A percentile compares a stretch with the other conserved stretches of the same genome.
Evolutionary conservation across 2,888 invertebrate species (phyloP).

Genomic region (Esperia sulphurella): DNA sequence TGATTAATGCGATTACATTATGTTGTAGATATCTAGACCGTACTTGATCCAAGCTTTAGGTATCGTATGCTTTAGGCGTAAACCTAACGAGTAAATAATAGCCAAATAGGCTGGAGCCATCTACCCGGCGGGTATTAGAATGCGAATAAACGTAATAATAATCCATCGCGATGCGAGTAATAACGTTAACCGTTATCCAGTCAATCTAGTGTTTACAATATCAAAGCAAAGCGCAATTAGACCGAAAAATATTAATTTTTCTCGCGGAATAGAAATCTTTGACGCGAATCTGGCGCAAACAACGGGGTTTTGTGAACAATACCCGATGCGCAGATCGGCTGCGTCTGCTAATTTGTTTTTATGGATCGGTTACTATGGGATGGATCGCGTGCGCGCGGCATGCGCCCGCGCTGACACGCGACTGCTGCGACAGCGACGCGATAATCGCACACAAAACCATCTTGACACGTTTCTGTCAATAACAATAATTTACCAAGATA

Average conservation of each 20-base stretch:
- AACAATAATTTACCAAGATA: neutral
- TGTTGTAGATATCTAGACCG: too few species aligned
- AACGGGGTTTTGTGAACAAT: constrained; percentile 38
- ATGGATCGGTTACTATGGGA: constrained; percentile 11
- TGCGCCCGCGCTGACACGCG: neutral
- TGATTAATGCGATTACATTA: too few species aligned
- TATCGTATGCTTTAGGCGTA: constrained; percentile 20
- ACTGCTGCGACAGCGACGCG: neutral
- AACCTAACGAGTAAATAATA: constrained; percentile 33
- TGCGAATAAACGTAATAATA: constrained; percentile 19
- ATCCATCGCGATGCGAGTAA: constrained; percentile 22
- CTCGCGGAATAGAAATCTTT: constrained; percentile 25
- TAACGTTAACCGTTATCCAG: constrained; percentile 10
- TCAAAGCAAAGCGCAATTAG: constrained; percentile 18
- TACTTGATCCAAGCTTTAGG: too few species aligned
- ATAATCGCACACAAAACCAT: neutral
- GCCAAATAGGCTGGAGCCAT: constrained; percentile 21
- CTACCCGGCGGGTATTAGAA: constrained; percentile 18
- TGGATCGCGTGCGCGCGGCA: too few species aligned
- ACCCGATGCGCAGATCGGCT: constrained; percentile 24
- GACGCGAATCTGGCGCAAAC: constrained; percentile 29
- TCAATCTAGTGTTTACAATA: constrained; percentile 10
- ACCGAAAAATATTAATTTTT: constrained; percentile 32
- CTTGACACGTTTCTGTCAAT: constrained; percentile 2
- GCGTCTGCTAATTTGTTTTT: constrained; percentile 20